Percentiles rank a stretch among this genome's conserved stretches.
Conservation (phyloP, 2,797 vertebrate species). For the Apogon talboti region DNA sequence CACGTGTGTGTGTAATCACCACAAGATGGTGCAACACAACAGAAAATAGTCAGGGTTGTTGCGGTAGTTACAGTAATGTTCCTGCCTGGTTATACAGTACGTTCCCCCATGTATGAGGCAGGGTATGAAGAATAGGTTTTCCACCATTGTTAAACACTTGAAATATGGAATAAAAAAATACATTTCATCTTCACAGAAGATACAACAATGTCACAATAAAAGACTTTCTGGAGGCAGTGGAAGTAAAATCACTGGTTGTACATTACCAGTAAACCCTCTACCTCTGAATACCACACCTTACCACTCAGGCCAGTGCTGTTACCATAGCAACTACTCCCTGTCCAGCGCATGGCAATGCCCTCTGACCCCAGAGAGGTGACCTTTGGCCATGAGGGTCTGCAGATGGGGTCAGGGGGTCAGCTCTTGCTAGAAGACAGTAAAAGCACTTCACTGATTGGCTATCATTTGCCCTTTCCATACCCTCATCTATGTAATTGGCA, state of each 20-base stretch:
- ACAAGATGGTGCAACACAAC: slow-evolving; percentile 51
- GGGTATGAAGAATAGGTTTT: not conserved
- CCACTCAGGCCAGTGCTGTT: slow-evolving; percentile 56
- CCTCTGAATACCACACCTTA: slow-evolving; percentile 22
- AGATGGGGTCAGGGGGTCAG: slow-evolving; percentile 75
- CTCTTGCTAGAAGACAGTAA: slow-evolving; percentile 75
- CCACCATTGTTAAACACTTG: not conserved
- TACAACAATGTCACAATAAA: not conserved
- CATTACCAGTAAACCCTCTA: slow-evolving; percentile 1
- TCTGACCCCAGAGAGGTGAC: slow-evolving; percentile 73
- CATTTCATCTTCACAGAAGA: not conserved
- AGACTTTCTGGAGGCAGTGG: not conserved
- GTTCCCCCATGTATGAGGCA: not conserved
- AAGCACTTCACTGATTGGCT: slow-evolving; percentile 85
- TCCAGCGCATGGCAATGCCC: slow-evolving; percentile 67
- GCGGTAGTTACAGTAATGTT: not conserved
- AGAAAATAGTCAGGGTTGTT: slow-evolving; percentile 1
- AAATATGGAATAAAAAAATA: no score
- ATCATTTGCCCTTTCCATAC: slow-evolving; percentile 78
- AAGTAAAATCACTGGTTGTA: slow-evolving; percentile 2
- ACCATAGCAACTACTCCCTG: slow-evolving; percentile 74
- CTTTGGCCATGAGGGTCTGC: slow-evolving; percentile 75
- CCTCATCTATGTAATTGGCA: slow-evolving; percentile 82
- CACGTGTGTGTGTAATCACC: slow-evolving; percentile 9
- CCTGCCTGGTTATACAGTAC: no score